These are phyloP conservation scores for Actinostola sp. DNA, from an alignment of 92 coral and sea anemone species.

Conservation along the genomic window DNA sequence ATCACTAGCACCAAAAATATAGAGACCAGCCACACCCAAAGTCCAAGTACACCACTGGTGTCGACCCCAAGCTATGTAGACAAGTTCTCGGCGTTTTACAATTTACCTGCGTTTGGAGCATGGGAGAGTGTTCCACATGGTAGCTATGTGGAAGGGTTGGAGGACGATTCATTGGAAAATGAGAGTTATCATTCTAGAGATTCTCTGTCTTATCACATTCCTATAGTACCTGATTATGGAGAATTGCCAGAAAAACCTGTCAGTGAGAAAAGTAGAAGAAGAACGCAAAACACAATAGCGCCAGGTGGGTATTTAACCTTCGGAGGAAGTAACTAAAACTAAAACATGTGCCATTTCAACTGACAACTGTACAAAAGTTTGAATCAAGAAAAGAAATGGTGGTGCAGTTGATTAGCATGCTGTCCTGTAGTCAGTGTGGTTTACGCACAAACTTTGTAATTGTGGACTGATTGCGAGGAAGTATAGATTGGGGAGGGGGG, in stretches of 20 bases:
- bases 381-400: too few relatives aligned
- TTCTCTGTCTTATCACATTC: conserved; percentile 57
- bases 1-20: not conserved
- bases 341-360: too few relatives aligned
- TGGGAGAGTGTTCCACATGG: conserved; percentile 32
- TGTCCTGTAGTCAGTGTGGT: too few relatives aligned
- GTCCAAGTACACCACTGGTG: not conserved
- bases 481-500: too few relatives aligned
- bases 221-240: conserved; percentile 65
- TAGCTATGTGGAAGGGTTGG: conserved; percentile 10
- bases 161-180: conserved; percentile 11
- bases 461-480: too few relatives aligned
- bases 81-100: conserved; percentile 3
- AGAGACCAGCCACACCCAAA: not conserved
- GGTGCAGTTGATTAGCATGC: too few relatives aligned
- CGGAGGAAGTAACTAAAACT: not conserved
- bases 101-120: conserved; percentile 21
- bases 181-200: conserved; percentile 1
- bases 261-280: conserved; percentile 62
- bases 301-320: not conserved
- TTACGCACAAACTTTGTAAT: too few relatives aligned
- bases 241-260: conserved; percentile 87
- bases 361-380: too few relatives aligned
- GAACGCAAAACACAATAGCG: not conserved
- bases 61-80: not conserved